A percentile compares a stretch with the other conserved stretches of the same genome.
phyloP scores from a whole-genome alignment of 2,797 vertebrate genomes.

The Alcedo quadribrachys region DNA sequence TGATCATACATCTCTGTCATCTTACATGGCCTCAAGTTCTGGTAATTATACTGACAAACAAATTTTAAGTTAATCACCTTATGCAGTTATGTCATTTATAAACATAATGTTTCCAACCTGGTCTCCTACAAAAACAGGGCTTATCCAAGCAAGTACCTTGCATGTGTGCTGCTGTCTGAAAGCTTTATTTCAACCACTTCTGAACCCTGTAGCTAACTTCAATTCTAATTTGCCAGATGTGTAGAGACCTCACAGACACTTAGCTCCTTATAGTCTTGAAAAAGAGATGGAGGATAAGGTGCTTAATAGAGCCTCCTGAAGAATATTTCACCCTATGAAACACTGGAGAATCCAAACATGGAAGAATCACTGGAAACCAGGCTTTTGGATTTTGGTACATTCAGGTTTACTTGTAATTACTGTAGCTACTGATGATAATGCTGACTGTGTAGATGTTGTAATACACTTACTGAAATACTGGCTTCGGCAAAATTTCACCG shows the following conservation, averaged over 20 bases:
- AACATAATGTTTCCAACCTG: background rate
- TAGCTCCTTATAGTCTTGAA: background rate
- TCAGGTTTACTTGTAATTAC: slow-evolving; percentile 25
- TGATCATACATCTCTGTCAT: background rate
- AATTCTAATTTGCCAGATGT: background rate
- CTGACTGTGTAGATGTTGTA: background rate
- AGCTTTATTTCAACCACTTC: background rate
- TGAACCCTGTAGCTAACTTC: background rate
- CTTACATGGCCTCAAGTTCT: background rate
- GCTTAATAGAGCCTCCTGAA: background rate
- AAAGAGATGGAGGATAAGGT: background rate
- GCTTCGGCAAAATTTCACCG: slow-evolving; percentile 92
- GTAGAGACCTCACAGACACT: background rate
- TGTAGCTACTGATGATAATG: slow-evolving; percentile 27
- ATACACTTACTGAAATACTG: slow-evolving; percentile 92
- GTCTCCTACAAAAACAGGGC: background rate
- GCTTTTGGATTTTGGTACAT: background rate
- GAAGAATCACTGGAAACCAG: background rate
- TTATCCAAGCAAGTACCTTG: background rate
- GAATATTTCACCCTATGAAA: background rate
- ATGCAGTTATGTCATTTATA: background rate
- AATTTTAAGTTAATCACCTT: background rate
- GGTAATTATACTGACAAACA: slow-evolving; percentile 1
- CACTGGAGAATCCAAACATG: background rate
- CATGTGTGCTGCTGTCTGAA: background rate